Base-by-base conservation (phyloP, 2,113 vertebrate genomes). In the Cyprinodon brontotheroides region DNA sequence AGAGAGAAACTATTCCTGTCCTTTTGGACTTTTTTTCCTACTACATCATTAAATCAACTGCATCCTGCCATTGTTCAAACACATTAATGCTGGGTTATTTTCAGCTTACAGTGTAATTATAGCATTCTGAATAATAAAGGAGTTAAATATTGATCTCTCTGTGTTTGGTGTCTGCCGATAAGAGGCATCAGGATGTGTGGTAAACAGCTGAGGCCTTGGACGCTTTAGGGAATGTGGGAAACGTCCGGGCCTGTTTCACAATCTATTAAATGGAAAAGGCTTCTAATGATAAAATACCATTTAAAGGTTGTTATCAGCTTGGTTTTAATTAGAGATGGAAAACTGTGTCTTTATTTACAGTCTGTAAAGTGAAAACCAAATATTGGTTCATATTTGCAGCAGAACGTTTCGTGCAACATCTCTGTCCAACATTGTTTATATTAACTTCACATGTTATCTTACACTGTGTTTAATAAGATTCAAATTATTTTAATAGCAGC, bases 241-340 rank as follows among this genome's bases (percentile, higher is more conserved):
- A 68, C 53, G 8, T 53, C 70, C 68, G 70, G 70, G 72, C 65
- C 83, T 61, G 72, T 39, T 60, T 80, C 57, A 60, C 70, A 47
- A 43, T 53, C 60, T 47, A 36, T 65, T 86, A 81, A 61, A 75
- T 84, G 81, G 82, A 84, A 85, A 69, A 40, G 22, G 50, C 57
- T 71, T 67, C 37, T 60, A 68, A 77, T 67, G 59, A 76, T 73
- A 77, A 70, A 83, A 65, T 68, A 78, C 22, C 36, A 48, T 61
- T 82, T 63, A 81, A 75, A 69, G 43, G 59, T 13, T 59, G 73
- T 4, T 48, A 71, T 83, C 8, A 6, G 39, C 15, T 4, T 82
- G 50, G 20, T 79, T 67, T 87, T 86, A 66, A 78, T 59, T 66
- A 62, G 37, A 38, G 6, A 37, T 47, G 64, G 41, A 9, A 38